A percentile compares a stretch with the other conserved stretches of the same genome.
These are phyloP conservation scores for Drosophila picticornis DNA, from an alignment of 2,888 invertebrate species.

Conservation along the genomic window DNA sequence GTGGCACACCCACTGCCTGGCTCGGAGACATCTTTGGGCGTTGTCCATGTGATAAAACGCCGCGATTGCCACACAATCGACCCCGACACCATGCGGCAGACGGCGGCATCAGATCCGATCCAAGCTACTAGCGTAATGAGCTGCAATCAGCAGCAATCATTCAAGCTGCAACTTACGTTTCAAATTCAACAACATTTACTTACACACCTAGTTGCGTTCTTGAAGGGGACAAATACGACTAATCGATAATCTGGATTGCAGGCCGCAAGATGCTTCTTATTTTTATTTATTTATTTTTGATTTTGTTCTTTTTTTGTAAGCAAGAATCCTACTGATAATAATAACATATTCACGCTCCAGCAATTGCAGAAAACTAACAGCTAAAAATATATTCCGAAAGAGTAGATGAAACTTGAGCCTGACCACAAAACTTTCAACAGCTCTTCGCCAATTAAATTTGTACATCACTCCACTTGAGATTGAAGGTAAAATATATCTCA, in stretches of 20 bases:
- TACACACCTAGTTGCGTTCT: neutral
- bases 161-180: neutral
- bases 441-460: neutral
- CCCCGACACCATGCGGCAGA: slow-evolving; percentile 28
- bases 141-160: slow-evolving; percentile 17
- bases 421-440: neutral
- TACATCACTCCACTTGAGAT: neutral
- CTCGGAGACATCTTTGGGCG: slow-evolving; percentile 36
- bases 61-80: slow-evolving; percentile 49
- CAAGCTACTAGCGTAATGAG: slow-evolving; percentile 14
- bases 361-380: neutral
- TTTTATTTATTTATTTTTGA: neutral
- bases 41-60: slow-evolving; percentile 52
- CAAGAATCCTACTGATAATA: neutral
- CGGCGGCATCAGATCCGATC: neutral
- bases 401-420: neutral
- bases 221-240: neutral
- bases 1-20: slow-evolving; percentile 12
- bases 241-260: neutral
- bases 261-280: neutral
- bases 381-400: neutral
- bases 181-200: neutral
- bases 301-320: neutral
- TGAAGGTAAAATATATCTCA: neutral
- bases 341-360: neutral